Percentiles rank a stretch among this genome's conserved stretches.
Conservation (phyloP, 2,797 vertebrate genomes). For the Myotis myotis region DNA sequence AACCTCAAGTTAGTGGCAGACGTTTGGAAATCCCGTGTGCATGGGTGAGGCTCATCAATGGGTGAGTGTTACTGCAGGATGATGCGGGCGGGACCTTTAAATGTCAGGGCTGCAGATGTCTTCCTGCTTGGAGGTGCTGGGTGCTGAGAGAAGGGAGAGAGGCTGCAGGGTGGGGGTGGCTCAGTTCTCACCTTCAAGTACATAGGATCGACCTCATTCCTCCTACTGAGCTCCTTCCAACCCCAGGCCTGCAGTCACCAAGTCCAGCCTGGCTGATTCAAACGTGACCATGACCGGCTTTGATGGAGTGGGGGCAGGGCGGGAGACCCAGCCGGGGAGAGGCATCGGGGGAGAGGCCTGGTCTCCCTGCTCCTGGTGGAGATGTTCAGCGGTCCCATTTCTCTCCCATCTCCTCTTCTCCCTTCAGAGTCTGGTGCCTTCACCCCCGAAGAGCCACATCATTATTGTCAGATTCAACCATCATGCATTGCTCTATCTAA, state of each 20-base stretch:
- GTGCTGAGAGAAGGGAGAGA: neutral
- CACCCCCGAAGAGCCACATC: accelerated
- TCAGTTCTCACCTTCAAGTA: accelerated
- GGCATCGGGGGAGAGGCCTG: neutral
- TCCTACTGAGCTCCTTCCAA: neutral
- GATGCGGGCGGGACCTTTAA: neutral
- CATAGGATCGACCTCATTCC: neutral
- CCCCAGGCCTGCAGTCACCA: accelerated
- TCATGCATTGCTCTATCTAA: accelerated
- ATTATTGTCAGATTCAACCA: accelerated
- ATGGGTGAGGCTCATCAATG: neutral
- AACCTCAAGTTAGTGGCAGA: neutral
- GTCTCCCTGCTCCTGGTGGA: neutral
- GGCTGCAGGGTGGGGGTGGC: neutral
- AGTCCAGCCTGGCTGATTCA: neutral
- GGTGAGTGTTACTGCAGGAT: neutral
- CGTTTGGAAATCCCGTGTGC: neutral
- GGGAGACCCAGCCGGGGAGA: too few relatives aligned
- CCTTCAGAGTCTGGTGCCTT: neutral
- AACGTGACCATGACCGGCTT: neutral
- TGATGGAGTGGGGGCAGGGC: neutral
- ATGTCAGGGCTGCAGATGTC: neutral
- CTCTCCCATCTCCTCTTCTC: neutral
- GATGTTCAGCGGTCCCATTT: accelerated
- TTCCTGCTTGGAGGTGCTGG: too few relatives aligned